Evolutionary conservation across 2,113 vertebrate species (phyloP).

Genomic region (Nesoenas mayeri): DNA sequence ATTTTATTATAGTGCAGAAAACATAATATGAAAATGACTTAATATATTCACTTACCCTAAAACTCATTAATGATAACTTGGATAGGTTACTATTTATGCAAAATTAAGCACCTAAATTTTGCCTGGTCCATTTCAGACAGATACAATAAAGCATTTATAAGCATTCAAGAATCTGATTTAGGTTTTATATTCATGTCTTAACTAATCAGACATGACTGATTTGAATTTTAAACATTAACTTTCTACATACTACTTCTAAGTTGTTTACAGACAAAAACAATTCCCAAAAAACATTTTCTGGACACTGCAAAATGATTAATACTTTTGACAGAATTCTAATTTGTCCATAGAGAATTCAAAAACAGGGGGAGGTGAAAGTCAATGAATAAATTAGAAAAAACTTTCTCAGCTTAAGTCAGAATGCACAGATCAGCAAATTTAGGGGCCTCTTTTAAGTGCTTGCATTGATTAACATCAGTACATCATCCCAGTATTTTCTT

Average conservation of each 20-base stretch:
- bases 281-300: neutral
- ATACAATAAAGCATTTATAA: neutral
- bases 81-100: neutral
- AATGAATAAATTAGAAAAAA: slow-evolving; percentile 65
- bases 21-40: neutral
- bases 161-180: neutral
- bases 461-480: neutral
- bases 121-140: neutral
- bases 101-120: neutral
- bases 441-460: neutral
- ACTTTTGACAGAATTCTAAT: slow-evolving; percentile 28
- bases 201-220: neutral
- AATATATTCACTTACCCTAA: neutral
- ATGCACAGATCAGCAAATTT: slow-evolving; percentile 8
- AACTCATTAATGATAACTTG: neutral
- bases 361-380: slow-evolving; percentile 29
- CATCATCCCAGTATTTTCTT: neutral
- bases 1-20: neutral
- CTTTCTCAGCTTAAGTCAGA: neutral
- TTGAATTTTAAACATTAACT: neutral
- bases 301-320: slow-evolving; percentile 24
- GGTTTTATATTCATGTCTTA: neutral
- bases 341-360: neutral
- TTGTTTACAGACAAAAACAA: neutral
- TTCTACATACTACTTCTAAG: neutral